Conservation (phyloP, 2,113 vertebrate genomes). For the Hypomesus transpacificus region DNA sequence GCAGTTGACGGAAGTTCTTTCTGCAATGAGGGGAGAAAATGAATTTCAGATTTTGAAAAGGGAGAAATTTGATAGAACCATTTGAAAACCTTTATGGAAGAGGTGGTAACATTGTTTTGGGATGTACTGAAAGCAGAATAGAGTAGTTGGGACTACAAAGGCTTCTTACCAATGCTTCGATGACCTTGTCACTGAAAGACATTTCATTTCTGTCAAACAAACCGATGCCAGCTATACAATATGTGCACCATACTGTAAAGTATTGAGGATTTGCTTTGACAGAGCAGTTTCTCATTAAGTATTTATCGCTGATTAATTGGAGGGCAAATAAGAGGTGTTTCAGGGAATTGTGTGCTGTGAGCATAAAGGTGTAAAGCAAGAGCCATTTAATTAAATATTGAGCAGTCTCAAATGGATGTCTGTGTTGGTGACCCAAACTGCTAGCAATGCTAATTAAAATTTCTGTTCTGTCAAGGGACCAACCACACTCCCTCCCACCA, state of each 20-base stretch:
- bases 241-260: slow-evolving; percentile 14
- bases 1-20: neutral
- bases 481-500: slow-evolving; percentile 11
- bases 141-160: neutral
- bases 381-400: slow-evolving; percentile 73
- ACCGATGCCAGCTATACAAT: slow-evolving; percentile 11
- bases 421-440: slow-evolving; percentile 64
- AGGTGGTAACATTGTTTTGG: neutral
- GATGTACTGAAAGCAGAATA: neutral
- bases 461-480: slow-evolving; percentile 56
- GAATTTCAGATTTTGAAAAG: neutral
- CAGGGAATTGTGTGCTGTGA: slow-evolving; percentile 58
- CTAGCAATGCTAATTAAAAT: slow-evolving; percentile 71
- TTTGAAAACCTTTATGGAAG: neutral
- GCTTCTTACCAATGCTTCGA: neutral
- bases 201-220: neutral
- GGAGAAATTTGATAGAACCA: neutral
- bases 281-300: slow-evolving; percentile 57
- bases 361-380: slow-evolving; percentile 57
- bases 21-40: neutral
- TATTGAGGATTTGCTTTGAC: slow-evolving; percentile 48
- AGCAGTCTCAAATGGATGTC: slow-evolving; percentile 65
- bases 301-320: slow-evolving; percentile 63
- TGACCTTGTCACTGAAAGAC: slow-evolving; percentile 1
- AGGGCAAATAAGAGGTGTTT: slow-evolving; percentile 62